phyloP scores from a whole-genome alignment of 2,113 vertebrate species.

The Nansenia antarctica region DNA sequence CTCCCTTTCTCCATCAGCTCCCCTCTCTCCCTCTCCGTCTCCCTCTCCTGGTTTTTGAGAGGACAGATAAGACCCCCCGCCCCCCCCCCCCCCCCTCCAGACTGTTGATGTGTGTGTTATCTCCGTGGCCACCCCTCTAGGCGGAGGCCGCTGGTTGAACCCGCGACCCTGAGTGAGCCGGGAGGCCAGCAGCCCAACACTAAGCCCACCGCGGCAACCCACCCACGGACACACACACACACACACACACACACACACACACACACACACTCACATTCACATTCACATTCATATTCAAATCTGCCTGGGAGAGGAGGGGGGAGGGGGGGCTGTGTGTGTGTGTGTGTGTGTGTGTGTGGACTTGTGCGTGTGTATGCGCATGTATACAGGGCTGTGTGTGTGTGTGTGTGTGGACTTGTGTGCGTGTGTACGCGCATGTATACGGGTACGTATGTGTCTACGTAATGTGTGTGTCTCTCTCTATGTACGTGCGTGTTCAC shows the following conservation, averaged over 20 bases:
- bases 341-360: conserved; percentile 25
- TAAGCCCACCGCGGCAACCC: conserved; percentile 49
- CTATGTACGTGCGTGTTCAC: conserved; percentile 23
- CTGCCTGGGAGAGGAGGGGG: conserved; percentile 26
- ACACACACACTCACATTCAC: conserved; percentile 73
- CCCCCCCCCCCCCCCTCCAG: conserved; percentile 18
- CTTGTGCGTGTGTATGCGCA: conserved; percentile 32
- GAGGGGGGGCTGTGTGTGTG: conserved; percentile 16
- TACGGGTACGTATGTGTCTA: too few relatives aligned
- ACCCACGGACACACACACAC: too few relatives aligned
- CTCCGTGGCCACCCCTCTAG: conserved; percentile 65
- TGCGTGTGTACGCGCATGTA: too few relatives aligned
- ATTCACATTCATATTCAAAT: conserved; percentile 74
- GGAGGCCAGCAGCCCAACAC: conserved; percentile 59
- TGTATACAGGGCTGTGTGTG: conserved; percentile 43
- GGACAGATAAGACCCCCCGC: conserved; percentile 38
- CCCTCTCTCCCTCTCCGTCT: conserved; percentile 1
- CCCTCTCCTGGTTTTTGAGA: conserved; percentile 18
- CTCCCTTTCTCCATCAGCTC: too few relatives aligned
- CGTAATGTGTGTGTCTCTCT: conserved; percentile 24
- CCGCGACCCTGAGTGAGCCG: conserved; percentile 50
- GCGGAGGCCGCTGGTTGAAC: conserved; percentile 67
- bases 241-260: too few relatives aligned
- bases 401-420: conserved; percentile 36
- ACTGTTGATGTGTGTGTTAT: conserved; percentile 69